phyloP scores from a whole-genome alignment of 2,888 invertebrate genomes.

The Pyrrhia umbra region DNA sequence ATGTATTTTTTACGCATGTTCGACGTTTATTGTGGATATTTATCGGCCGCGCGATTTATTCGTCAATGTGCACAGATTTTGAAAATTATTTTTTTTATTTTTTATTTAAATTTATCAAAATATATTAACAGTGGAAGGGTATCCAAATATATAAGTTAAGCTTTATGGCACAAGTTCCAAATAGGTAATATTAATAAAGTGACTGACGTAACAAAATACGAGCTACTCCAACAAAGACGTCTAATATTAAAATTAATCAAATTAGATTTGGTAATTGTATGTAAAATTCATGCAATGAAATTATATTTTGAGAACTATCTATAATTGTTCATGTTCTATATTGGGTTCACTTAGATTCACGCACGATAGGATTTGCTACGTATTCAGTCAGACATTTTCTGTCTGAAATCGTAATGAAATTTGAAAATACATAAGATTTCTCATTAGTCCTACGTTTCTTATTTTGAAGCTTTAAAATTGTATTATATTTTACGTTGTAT shows the following conservation, averaged over 20 bases:
- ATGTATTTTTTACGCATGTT: no score
- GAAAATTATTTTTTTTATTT: no score
- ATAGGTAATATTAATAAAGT: neutral
- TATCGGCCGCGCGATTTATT: no score
- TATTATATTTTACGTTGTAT: no score
- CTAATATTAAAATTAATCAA: slow-evolving; percentile 12
- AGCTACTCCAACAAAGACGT: neutral
- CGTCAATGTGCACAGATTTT: no score
- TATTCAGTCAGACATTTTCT: neutral
- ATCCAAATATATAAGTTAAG: neutral
- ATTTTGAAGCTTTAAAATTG: no score
- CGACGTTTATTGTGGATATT: no score
- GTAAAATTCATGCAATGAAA: neutral
- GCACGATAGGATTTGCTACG: neutral
- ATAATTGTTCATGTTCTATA: neutral
- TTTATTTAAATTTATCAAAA: no score
- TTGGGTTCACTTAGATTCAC: neutral
- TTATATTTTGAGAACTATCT: slow-evolving; percentile 3
- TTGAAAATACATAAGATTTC: no score
- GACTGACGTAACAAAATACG: neutral
- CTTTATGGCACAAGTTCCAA: neutral
- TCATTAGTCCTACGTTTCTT: no score
- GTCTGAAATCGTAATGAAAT: no score
- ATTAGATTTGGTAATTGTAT: neutral
- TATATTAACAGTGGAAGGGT: no score